Base-by-base conservation (phyloP, 1,140 invertebrate species). In the Laodelphax striatellus region DNA sequence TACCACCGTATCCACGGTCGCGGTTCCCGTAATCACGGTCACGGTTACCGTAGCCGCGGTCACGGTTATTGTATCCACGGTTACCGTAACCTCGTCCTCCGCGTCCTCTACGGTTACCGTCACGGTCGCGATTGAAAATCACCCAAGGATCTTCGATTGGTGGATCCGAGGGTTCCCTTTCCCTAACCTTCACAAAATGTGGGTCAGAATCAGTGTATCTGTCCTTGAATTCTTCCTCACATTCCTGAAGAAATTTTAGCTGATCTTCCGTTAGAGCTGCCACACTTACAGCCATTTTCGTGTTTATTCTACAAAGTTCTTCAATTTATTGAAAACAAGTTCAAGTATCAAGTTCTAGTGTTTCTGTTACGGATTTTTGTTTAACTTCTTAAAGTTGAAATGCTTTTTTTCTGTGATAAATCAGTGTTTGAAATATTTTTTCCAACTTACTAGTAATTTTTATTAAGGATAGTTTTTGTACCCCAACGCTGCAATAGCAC, bases 141-240 rank as follows among this genome's bases (percentile, higher is more conserved):
- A 38, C 65, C 76, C 77, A 81, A n/a, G 77, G 76, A 56, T 78
- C 72, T 4, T 80, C 63, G 11, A 81, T 72, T 9, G 79, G 79
- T 14, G 79, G 79, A 14, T 69, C 69, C 13, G 65, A 64, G 14
- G 65, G n/a, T 3, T 70, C 64, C 28, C 68, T 63, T 11, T 64
- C 62, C 53, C 74, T 74, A 3, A 75, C 67, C 41, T 72, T 70
- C 64, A 73, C 70, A 63, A 77, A 81, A 28, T 76, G 74, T 24
- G 56, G 60, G 67, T 82, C 79, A 3, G 73, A 68, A 13, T 79
- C 75, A 21, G 79, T 79, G 55, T 74, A 82, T 53, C 80, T 76
- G 61, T 70, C 61, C 22, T 68, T 66, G 62, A 81, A 82, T 64
- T 80, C 77, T 17, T 71, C 64, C 57, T 82, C 78, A 59, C 77